Conservation (phyloP, 2,113 vertebrate species). For the Nanger granti region DNA sequence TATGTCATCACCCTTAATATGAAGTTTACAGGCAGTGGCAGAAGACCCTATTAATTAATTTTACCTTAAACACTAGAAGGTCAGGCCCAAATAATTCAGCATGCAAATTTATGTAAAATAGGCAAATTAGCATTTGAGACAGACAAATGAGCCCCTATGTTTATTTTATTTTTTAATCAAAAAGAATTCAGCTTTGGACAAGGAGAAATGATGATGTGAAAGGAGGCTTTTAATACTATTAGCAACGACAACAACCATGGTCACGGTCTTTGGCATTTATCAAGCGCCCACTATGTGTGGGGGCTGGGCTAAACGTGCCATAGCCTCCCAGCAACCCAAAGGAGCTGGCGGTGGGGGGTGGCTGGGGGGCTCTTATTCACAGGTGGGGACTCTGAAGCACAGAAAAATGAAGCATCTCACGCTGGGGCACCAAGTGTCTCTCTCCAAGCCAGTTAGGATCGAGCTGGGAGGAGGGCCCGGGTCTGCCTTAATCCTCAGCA, state of each 20-base stretch:
- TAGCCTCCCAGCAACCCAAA: background rate
- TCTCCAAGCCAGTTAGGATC: background rate
- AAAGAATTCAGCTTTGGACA: constrained; percentile 26
- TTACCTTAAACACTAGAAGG: constrained; percentile 46
- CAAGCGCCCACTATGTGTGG: background rate
- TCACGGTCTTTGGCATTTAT: background rate
- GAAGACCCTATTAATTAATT: constrained; percentile 40
- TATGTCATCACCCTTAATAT: background rate
- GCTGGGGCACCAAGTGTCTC: background rate
- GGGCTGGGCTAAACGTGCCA: background rate
- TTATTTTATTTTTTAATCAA: constrained; percentile 36
- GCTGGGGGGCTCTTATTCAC: background rate
- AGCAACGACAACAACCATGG: fast-evolving
- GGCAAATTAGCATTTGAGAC: background rate
- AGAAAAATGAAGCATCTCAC: background rate
- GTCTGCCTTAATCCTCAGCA: background rate
- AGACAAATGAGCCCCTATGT: background rate
- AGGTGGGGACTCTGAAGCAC: background rate
- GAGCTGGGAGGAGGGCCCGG: background rate
- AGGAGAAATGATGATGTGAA: background rate
- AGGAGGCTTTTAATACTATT: background rate
- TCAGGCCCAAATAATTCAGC: constrained; percentile 35
- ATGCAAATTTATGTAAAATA: constrained; percentile 44
- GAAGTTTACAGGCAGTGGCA: constrained; percentile 17
- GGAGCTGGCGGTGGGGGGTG: no score